Conservation (phyloP, 1,140 invertebrate genomes). For the Hormaphis cornu region DNA sequence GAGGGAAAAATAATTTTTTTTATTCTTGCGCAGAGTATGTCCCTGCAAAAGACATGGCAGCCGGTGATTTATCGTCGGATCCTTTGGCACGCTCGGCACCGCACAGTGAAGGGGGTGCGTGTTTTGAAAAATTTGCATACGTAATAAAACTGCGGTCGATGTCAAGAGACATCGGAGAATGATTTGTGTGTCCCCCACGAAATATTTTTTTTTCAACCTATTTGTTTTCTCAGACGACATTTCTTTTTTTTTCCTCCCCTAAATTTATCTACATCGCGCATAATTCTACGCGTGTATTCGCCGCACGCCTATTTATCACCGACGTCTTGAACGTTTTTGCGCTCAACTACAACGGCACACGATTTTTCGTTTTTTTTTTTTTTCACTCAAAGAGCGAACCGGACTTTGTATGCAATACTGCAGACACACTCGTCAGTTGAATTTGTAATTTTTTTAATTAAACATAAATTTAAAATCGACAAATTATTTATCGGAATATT, state of each 20-base stretch:
- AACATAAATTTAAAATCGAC: slow-evolving; percentile 1
- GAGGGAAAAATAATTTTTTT: slow-evolving; percentile 9
- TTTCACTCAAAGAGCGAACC: background rate
- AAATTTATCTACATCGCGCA: slow-evolving; percentile 1
- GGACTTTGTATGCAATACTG: slow-evolving; percentile 11
- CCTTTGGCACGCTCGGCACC: slow-evolving; percentile 22
- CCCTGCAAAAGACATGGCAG: slow-evolving; percentile 20
- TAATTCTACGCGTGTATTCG: background rate
- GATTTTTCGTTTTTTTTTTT: slow-evolving; percentile 12
- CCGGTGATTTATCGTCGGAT: slow-evolving; percentile 5
- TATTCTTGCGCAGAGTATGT: background rate
- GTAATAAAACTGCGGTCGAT: slow-evolving; percentile 28
- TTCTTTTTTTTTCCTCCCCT: slow-evolving; percentile 1
- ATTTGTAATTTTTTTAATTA: slow-evolving; percentile 17
- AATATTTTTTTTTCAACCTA: background rate
- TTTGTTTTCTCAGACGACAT: slow-evolving; percentile 5
- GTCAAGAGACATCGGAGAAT: slow-evolving; percentile 14
- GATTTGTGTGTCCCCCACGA: slow-evolving; percentile 14
- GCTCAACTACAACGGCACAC: background rate
- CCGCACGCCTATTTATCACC: background rate
- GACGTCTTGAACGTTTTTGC: background rate
- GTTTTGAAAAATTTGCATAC: slow-evolving; percentile 29
- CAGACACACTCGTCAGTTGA: no score
- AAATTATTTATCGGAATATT: slow-evolving; percentile 6
- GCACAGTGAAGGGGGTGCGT: slow-evolving; percentile 20